A percentile compares a stretch with the other conserved stretches of the same genome.
phyloP scores from a whole-genome alignment of 1,140 invertebrate genomes.

The Polyergus mexicanus region DNA sequence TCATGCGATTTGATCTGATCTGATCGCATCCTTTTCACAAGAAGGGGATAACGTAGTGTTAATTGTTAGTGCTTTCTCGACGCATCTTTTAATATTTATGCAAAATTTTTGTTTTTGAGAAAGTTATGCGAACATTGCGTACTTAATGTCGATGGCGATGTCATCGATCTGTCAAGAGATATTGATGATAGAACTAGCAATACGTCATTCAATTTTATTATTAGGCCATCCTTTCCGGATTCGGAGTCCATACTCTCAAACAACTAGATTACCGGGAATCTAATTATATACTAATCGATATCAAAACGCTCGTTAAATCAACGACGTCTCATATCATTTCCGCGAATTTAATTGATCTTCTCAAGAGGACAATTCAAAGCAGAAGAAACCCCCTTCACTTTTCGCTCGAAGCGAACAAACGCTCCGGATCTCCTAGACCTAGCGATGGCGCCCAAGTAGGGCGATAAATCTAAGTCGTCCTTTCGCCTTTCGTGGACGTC shows the following conservation, averaged over 20 bases:
- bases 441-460: not conserved
- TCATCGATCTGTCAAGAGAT: not conserved
- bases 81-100: no score
- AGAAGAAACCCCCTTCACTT: no score
- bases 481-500: not conserved
- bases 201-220: conserved; percentile 12
- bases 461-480: not conserved
- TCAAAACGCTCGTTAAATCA: not conserved
- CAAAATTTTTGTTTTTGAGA: no score
- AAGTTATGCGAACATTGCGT: no score
- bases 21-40: not conserved
- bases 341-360: not conserved
- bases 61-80: no score
- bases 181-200: not conserved
- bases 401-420: no score
- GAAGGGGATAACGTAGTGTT: not conserved
- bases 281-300: conserved; percentile 45
- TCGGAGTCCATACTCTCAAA: not conserved
- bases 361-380: not conserved
- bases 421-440: no score
- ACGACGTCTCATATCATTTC: not conserved
- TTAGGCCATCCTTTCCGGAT: not conserved
- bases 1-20: not conserved
- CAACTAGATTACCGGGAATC: not conserved
- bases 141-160: no score